Conservation (phyloP, 2,888 invertebrate genomes). For the Drosophila paramelanica region DNA sequence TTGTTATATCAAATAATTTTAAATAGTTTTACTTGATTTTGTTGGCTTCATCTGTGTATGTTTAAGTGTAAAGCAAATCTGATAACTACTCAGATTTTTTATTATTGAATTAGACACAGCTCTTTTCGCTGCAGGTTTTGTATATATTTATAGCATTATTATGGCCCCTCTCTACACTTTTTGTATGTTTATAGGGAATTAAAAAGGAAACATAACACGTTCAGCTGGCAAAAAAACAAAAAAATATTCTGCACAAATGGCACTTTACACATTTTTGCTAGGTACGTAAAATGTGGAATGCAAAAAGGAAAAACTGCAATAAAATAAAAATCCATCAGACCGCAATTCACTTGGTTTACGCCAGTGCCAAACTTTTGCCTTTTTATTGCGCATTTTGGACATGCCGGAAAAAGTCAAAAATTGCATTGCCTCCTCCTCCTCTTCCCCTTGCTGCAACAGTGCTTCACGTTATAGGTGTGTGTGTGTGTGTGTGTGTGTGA, state of each 20-base stretch:
- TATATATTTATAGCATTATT: neutral
- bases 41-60: too few relatives aligned
- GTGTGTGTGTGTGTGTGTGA: constrained; percentile 23
- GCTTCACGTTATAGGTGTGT: constrained; percentile 31
- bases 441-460: neutral
- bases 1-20: too few relatives aligned
- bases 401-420: constrained; percentile 66
- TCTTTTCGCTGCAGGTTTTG: too few relatives aligned
- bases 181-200: constrained; percentile 2
- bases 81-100: too few relatives aligned
- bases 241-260: constrained; percentile 32
- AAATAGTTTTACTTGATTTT: too few relatives aligned
- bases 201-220: constrained; percentile 19
- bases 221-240: too few relatives aligned
- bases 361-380: constrained; percentile 35
- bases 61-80: too few relatives aligned
- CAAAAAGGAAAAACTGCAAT: constrained; percentile 16
- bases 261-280: constrained; percentile 41
- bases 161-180: neutral
- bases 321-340: constrained; percentile 54
- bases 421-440: constrained; percentile 47
- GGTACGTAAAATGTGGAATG: constrained; percentile 23
- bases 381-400: constrained; percentile 59
- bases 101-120: too few relatives aligned
- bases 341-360: constrained; percentile 64